A percentile compares a stretch with the other conserved stretches of the same genome.
phyloP scores from a whole-genome alignment of 2,888 invertebrate genomes.

The Bembecia ichneumoniformis region DNA sequence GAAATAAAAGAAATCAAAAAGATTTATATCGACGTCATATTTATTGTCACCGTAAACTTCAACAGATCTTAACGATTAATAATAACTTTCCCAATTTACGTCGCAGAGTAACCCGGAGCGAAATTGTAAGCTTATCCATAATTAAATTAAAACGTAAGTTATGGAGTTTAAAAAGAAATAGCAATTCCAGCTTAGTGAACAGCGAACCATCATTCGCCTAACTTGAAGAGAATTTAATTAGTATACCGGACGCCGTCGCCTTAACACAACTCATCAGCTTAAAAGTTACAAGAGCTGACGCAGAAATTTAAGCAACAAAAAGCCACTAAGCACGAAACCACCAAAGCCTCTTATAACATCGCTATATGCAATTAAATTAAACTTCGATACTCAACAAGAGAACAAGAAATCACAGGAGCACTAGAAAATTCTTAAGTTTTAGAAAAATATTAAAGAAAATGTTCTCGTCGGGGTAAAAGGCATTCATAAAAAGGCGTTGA shows the following conservation, averaged over 20 bases:
- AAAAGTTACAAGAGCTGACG: background rate
- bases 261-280: background rate
- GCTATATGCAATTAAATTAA: too few species aligned
- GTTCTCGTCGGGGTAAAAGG: background rate
- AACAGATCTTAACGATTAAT: slow-evolving; percentile 52
- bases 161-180: slow-evolving; percentile 57
- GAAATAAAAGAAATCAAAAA: too few species aligned
- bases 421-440: background rate
- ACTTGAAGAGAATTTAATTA: slow-evolving; percentile 54
- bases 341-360: too few species aligned
- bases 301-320: background rate
- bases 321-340: too few species aligned
- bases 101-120: slow-evolving; percentile 31
- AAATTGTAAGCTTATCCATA: slow-evolving; percentile 54
- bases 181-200: slow-evolving; percentile 38
- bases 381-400: background rate
- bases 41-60: slow-evolving; percentile 35
- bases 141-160: slow-evolving; percentile 64
- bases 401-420: background rate
- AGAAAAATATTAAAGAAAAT: background rate
- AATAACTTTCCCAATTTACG: slow-evolving; percentile 58
- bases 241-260: slow-evolving; percentile 13
- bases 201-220: slow-evolving; percentile 29
- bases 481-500: background rate
- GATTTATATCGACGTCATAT: slow-evolving; percentile 2